Conservation (phyloP, 2,888 invertebrate species). For the Chrysodeixis includens region DNA sequence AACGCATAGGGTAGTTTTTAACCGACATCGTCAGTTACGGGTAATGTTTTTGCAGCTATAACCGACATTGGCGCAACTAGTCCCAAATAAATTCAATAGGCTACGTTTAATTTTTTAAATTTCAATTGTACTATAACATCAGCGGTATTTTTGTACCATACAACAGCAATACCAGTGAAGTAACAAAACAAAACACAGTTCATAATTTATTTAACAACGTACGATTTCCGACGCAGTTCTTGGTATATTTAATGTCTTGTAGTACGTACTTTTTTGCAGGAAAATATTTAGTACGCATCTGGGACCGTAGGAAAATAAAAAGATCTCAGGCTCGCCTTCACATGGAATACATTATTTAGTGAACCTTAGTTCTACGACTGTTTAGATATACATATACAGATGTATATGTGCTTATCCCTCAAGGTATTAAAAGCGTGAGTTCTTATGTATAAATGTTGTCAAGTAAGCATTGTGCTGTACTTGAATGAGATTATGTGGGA, state of each 20-base stretch:
- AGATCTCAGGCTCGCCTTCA: not conserved
- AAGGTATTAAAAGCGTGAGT: conserved; percentile 3
- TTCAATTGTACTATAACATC: no score
- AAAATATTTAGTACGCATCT: not conserved
- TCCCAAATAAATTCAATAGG: no score
- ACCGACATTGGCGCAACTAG: no score
- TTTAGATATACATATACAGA: not conserved
- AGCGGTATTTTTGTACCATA: no score
- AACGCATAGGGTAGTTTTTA: no score
- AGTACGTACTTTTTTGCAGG: not conserved
- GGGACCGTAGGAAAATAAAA: not conserved
- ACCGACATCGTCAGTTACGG: no score
- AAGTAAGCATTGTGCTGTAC: not conserved
- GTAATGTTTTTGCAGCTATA: no score
- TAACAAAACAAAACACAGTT: not conserved
- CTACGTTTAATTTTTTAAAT: no score
- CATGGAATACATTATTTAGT: conserved; percentile 3
- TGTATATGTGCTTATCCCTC: not conserved
- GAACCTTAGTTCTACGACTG: conserved; percentile 2
- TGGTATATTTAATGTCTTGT: conserved; percentile 1
- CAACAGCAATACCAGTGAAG: not conserved
- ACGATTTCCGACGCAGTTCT: not conserved
- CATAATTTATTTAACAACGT: not conserved
- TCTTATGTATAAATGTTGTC: not conserved
- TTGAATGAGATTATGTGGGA: not conserved